Conservation (phyloP, 2,113 vertebrate species). For the Trogon melanurus region DNA sequence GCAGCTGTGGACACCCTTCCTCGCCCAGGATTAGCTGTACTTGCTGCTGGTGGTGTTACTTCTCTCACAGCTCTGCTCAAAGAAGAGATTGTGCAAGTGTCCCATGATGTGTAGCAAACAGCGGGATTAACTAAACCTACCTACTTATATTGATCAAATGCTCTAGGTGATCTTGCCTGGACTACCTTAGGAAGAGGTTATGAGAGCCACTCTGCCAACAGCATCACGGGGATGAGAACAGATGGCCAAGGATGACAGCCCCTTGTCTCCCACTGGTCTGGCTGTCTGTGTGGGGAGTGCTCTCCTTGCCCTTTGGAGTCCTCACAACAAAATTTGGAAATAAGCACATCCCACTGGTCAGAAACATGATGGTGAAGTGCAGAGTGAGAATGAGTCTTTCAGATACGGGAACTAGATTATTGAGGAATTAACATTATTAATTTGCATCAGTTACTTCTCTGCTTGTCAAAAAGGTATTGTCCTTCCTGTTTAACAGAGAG, state of each 20-base stretch:
- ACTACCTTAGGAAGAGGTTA: not conserved
- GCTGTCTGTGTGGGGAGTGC: not conserved
- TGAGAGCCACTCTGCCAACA: not conserved
- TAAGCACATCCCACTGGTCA: not conserved
- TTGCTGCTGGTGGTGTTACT: not conserved
- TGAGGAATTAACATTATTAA: not conserved
- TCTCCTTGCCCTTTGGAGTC: not conserved
- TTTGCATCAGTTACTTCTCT: not conserved
- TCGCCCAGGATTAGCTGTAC: not conserved
- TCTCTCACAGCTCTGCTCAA: not conserved
- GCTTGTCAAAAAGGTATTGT: not conserved
- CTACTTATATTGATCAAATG: not conserved
- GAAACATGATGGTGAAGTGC: not conserved
- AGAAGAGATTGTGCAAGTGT: not conserved
- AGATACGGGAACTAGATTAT: not conserved
- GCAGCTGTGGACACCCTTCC: not conserved
- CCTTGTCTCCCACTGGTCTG: not conserved
- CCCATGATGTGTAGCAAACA: not conserved
- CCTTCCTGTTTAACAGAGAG: not conserved
- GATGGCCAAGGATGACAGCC: not conserved
- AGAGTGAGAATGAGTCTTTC: not conserved
- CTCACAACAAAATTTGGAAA: not conserved
- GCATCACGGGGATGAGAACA: not conserved
- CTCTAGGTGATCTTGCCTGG: not conserved
- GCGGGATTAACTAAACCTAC: not conserved